Conservation (phyloP, 2,797 vertebrate genomes). For the Balearica regulorum region DNA sequence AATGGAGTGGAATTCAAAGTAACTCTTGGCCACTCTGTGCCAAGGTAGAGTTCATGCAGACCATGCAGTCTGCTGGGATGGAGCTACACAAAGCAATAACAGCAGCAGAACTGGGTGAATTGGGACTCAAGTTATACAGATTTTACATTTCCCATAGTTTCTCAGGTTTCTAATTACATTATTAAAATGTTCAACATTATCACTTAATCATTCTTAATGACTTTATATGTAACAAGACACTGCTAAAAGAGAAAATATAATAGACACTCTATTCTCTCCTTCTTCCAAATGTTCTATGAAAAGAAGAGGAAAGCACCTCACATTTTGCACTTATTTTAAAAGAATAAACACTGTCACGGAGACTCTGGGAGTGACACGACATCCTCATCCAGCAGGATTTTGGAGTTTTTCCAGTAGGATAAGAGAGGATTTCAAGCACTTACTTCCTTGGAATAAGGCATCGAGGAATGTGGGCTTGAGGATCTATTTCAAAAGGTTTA, state of each 20-base stretch:
- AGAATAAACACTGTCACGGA: neutral
- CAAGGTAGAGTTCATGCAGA: neutral
- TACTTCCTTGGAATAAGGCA: neutral
- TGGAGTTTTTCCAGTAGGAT: neutral
- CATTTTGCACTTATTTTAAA: neutral
- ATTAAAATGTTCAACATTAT: neutral
- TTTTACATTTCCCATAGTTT: neutral
- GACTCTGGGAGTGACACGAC: neutral
- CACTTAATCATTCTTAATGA: neutral
- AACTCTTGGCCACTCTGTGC: neutral
- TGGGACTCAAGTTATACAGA: neutral
- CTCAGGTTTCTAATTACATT: neutral
- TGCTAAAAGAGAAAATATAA: neutral
- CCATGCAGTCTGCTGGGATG: neutral
- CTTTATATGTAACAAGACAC: neutral
- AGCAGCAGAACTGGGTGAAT: neutral
- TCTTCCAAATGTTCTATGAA: neutral
- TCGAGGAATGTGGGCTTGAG: neutral
- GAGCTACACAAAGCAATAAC: neutral
- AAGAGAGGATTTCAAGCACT: neutral
- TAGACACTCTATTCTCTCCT: fast-evolving
- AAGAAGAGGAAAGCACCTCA: neutral
- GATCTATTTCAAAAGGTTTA: neutral
- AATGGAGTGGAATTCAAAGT: neutral
- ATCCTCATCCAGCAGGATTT: neutral